Conservation (phyloP, 1,140 invertebrate genomes). For the Drosophila guanche region DNA sequence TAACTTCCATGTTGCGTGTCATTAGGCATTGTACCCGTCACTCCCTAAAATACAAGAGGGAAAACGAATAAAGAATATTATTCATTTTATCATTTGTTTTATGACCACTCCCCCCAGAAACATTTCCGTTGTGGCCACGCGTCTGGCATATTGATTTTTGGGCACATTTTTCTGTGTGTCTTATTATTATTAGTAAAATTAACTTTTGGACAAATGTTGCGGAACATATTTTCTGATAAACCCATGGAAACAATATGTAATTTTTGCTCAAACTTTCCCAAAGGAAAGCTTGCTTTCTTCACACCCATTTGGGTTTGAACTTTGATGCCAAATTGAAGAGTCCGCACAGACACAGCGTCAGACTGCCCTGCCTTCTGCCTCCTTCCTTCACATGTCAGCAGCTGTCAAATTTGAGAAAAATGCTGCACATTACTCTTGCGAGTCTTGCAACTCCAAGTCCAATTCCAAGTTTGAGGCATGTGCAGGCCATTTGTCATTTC, state of each 20-base stretch:
- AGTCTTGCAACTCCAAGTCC: not conserved
- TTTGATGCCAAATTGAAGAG: constrained; percentile 29
- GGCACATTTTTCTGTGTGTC: not conserved
- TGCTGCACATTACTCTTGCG: constrained; percentile 52
- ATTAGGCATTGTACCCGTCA: constrained; percentile 37
- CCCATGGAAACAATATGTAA: constrained; percentile 24
- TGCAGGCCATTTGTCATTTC: constrained; percentile 43
- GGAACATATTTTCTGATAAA: constrained; percentile 17
- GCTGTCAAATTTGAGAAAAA: constrained; percentile 55
- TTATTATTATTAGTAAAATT: constrained; percentile 45
- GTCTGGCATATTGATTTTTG: constrained; percentile 53
- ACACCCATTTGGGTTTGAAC: constrained; percentile 16
- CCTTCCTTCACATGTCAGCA: constrained; percentile 41
- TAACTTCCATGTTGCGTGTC: constrained; percentile 49
- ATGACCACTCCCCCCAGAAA: constrained; percentile 23
- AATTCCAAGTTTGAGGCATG: not conserved
- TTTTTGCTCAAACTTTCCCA: constrained; percentile 31
- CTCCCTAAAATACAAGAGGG: constrained; percentile 1
- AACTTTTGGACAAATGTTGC: constrained; percentile 21
- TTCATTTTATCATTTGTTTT: constrained; percentile 41
- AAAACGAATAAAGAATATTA: constrained; percentile 19
- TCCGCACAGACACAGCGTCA: too few relatives aligned
- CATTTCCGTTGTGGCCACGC: constrained; percentile 46
- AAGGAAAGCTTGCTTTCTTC: constrained; percentile 29
- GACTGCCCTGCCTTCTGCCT: not conserved